These are phyloP conservation scores for Tichodroma muraria DNA, from an alignment of 2,113 vertebrate species.

Conservation along the genomic window DNA sequence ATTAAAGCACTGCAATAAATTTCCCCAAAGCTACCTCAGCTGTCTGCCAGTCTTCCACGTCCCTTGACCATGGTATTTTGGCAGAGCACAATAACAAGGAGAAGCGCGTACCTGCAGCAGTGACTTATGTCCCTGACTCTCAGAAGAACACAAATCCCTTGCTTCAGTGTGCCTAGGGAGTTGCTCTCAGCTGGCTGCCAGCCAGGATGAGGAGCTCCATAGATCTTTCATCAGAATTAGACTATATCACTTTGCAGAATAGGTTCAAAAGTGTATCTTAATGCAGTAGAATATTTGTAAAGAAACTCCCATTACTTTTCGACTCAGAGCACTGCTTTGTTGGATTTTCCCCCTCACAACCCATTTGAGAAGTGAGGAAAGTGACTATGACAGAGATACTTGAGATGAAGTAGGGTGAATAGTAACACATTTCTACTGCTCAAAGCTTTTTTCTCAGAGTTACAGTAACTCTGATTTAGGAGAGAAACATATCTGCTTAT, in stretches of 20 bases:
- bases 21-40: not conserved
- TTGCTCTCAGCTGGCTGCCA: not conserved
- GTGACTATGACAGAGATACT: not conserved
- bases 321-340: not conserved
- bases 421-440: not conserved
- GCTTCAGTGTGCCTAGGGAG: not conserved
- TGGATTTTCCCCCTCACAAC: not conserved
- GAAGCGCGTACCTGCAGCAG: not conserved
- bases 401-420: not conserved
- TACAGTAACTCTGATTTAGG: not conserved
- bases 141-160: not conserved
- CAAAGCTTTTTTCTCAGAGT: not conserved
- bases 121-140: rapidly evolving
- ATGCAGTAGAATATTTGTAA: not conserved
- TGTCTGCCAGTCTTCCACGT: not conserved
- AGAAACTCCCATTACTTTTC: not conserved
- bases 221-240: not conserved
- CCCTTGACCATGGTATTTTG: not conserved
- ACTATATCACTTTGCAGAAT: not conserved
- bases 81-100: not conserved
- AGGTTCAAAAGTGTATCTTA: not conserved
- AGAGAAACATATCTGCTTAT: not conserved
- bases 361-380: not conserved
- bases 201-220: not conserved
- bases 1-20: not conserved